A percentile compares a stretch with the other conserved stretches of the same genome.
phyloP scores from a whole-genome alignment of 2,113 vertebrate species.

The Labeo rohita region DNA sequence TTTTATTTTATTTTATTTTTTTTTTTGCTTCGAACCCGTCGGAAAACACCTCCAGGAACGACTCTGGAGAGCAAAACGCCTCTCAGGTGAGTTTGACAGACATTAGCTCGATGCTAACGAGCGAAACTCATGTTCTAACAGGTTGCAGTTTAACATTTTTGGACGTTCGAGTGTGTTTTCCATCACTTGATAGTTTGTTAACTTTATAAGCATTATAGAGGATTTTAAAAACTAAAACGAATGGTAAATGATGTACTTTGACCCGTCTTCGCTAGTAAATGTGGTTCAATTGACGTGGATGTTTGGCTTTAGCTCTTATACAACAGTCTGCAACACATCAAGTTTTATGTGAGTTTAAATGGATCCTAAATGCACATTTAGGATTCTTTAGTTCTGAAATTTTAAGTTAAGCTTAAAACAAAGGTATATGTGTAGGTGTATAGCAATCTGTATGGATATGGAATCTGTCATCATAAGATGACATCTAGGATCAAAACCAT shows the following conservation, averaged over 20 bases:
- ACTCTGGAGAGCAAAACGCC: neutral
- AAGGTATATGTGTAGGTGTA: neutral
- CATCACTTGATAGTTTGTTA: neutral
- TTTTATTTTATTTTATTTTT: neutral
- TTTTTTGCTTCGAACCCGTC: neutral
- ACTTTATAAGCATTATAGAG: neutral
- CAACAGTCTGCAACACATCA: neutral
- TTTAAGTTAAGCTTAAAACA: neutral
- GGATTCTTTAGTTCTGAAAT: neutral
- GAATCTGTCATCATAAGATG: neutral
- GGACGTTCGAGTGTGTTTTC: neutral
- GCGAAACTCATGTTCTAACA: conserved; percentile 24
- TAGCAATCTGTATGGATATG: neutral
- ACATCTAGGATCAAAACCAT: neutral
- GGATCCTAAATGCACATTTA: neutral
- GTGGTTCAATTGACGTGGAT: neutral
- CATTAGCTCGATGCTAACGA: conserved; percentile 30
- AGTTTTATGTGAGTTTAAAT: neutral
- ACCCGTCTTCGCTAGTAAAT: neutral
- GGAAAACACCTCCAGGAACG: neutral
- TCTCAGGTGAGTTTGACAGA: conserved; percentile 36
- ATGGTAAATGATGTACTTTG: neutral
- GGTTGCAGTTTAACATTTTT: conserved; percentile 17
- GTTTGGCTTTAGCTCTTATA: neutral
- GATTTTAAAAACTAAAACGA: neutral